Percentiles rank a stretch among this genome's conserved stretches.
Evolutionary conservation across 1,140 invertebrate species (phyloP).

Genomic region (Aphidius gifuensis): DNA sequence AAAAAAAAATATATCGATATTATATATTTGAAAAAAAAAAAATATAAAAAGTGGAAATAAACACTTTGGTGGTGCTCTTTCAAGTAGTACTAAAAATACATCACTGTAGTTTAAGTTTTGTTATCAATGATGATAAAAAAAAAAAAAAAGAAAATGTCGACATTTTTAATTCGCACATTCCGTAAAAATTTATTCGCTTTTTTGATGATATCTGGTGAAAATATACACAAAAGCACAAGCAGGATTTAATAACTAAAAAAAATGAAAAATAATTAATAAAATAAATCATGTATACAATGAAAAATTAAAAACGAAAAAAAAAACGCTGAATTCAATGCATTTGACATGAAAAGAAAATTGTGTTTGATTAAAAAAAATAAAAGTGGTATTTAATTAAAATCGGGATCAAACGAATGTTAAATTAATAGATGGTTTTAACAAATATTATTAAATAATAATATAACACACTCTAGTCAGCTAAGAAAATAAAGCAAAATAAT

Average conservation of each 20-base stretch:
- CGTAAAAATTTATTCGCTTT: no score
- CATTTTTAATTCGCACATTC: no score
- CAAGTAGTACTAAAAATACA: no score
- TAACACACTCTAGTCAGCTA: conserved; percentile 47
- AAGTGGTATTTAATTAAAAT: conserved; percentile 31
- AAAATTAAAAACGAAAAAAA: conserved; percentile 7
- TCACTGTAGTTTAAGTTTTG: no score
- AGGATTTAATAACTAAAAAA: not conserved
- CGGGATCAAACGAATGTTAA: conserved; percentile 50
- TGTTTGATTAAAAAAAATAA: conserved; percentile 34
- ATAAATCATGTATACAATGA: conserved; percentile 34
- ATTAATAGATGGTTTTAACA: conserved; percentile 40
- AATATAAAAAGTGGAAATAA: no score
- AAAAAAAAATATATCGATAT: no score
- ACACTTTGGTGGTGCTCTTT: no score
- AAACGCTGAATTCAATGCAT: conserved; percentile 21
- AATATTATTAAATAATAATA: conserved; percentile 9
- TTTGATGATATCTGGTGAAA: not conserved
- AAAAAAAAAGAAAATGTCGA: no score
- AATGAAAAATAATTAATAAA: conserved; percentile 12
- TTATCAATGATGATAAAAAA: no score
- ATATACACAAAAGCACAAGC: conserved; percentile 6
- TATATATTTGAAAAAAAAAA: no score
- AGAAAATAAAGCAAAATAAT: conserved; percentile 29
- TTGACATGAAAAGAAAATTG: conserved; percentile 34